A percentile compares a stretch with the other conserved stretches of the same genome.
phyloP scores from a whole-genome alignment of 1,140 invertebrate genomes.

The Batillaria attramentaria region DNA sequence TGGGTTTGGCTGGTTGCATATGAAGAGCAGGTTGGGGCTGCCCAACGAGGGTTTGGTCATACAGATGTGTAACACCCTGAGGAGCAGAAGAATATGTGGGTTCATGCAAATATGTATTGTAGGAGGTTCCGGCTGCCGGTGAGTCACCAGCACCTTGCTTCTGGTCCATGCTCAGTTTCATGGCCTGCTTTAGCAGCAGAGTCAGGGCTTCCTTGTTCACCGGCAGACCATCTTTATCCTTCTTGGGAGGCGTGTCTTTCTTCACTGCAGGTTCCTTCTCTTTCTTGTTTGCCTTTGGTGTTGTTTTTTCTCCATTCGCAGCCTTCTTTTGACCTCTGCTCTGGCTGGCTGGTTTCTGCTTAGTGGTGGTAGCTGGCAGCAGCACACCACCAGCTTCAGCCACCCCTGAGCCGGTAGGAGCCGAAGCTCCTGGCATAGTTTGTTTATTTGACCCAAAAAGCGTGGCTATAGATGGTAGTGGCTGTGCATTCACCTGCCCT shows the following conservation, averaged over 20 bases:
- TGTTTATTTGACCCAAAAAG: slow-evolving; percentile 6
- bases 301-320: not conserved
- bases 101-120: not conserved
- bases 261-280: not conserved
- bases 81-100: too few relatives aligned
- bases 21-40: not conserved
- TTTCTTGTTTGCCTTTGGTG: not conserved
- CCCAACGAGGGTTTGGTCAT: too few relatives aligned
- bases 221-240: not conserved
- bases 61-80: too few relatives aligned
- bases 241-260: not conserved
- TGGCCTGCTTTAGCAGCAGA: slow-evolving; percentile 17
- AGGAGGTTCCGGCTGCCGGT: too few relatives aligned
- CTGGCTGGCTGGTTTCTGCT: not conserved
- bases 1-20: too few relatives aligned
- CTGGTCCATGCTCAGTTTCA: slow-evolving; percentile 13
- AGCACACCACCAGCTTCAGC: too few relatives aligned
- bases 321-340: slow-evolving; percentile 16
- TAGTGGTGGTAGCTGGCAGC: not conserved
- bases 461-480: slow-evolving; percentile 19
- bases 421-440: not conserved
- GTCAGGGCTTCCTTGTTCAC: slow-evolving; percentile 15
- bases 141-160: not conserved
- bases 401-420: not conserved
- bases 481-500: not conserved